phyloP scores from a whole-genome alignment of 1,140 invertebrate species.

The Apolygus lucorum region DNA sequence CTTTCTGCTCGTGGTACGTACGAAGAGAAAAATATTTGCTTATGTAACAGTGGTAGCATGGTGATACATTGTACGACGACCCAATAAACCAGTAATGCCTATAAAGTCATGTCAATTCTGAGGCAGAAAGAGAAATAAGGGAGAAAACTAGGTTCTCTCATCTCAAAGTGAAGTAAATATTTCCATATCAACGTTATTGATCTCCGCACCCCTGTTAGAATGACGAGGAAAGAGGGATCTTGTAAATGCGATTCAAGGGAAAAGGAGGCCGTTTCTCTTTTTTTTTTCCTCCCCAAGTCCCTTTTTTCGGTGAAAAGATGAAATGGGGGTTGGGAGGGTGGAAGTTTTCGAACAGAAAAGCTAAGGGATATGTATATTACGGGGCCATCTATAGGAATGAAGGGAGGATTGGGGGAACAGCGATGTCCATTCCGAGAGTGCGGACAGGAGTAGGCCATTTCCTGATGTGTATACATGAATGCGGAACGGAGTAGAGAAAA shows the following conservation, averaged over 20 bases:
- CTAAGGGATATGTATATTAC: not conserved
- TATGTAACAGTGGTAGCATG: too few species aligned
- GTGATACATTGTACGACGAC: too few species aligned
- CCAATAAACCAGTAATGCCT: too few species aligned
- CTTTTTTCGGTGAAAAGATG: not conserved
- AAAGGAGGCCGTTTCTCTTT: not conserved
- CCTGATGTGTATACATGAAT: constrained; percentile 1
- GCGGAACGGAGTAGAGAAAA: not conserved
- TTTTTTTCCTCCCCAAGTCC: not conserved
- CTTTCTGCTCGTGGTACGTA: too few species aligned
- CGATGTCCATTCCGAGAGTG: not conserved
- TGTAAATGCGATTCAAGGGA: not conserved
- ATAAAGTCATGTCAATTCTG: too few species aligned
- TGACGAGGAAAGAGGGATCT: not conserved
- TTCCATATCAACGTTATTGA: not conserved
- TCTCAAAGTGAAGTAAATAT: too few species aligned
- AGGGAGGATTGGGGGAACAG: not conserved
- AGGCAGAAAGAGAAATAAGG: too few species aligned
- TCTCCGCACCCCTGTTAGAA: not conserved
- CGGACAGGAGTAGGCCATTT: not conserved
- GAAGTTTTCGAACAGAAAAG: not conserved
- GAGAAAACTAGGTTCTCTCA: too few species aligned
- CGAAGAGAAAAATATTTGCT: too few species aligned
- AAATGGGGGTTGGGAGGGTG: not conserved
- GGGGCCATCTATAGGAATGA: not conserved